Evolutionary conservation across 2,113 vertebrate genomes (phyloP), one percentile per base, ranked within the genome.

Genomic region (Bombycilla garrulus): DNA sequence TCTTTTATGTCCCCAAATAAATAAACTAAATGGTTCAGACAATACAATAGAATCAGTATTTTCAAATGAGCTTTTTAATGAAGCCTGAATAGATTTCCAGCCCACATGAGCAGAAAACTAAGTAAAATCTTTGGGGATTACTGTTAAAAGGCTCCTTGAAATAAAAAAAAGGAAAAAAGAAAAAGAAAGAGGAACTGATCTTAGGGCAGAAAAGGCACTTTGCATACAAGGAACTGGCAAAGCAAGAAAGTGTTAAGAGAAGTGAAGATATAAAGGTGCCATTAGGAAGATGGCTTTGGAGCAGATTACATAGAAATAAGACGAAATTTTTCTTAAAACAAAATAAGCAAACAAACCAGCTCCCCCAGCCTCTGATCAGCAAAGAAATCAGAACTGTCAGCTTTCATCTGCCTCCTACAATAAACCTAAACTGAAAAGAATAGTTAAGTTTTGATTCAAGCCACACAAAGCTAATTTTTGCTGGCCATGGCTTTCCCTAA

Each of bases 321-420:
- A 73, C 0, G 0, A 80, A 86, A 11, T 54, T 90, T 80, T 62
- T 78, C 82, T 82, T 53, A 85, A 88, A 88, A 94, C 42, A 26
- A 85, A 88, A 82, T 71, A 91, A 96, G 74, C 56, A 92, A 92
- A 69, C 12, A 74, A 88, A 47, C 26, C 67, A 88, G 58, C 64
- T 93, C 38, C 33, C 47, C 35, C 31, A 14, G 58, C 26, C 26
- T 86, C 64, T 78, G 80, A 73, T 92, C 91, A 92, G 33, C 81
- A 86, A 93, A 91, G 95, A 94, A 96, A 96, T 93, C 94, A 92
- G 51, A 92, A 81, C 88, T 60, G 86, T 57, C 92, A 78, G 77
- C 79, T 92, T 86, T 90, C 76, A 95, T 88, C 67, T 9, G 3
- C 71, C 51, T 83, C 0, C 0, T 26, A 45, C 44, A 79, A 90